phyloP scores from a whole-genome alignment of 2,797 vertebrate species.

The Gallirallus australis region DNA sequence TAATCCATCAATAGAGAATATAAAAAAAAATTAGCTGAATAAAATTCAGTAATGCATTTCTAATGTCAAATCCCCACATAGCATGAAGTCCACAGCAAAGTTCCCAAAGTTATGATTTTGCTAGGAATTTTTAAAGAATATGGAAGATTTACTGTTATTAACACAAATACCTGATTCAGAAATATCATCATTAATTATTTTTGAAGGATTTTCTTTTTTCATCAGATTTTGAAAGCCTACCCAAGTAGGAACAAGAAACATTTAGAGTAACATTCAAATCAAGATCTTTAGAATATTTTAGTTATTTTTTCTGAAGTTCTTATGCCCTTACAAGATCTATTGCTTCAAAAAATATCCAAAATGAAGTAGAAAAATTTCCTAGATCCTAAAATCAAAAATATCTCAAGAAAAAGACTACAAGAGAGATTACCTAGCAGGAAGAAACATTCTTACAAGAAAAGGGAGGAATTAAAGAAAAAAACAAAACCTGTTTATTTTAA shows the following conservation, averaged over 20 bases:
- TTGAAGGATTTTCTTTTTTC: rapidly evolving
- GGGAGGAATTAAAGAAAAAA: background rate
- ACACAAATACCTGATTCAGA: background rate
- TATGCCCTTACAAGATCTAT: background rate
- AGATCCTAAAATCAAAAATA: background rate
- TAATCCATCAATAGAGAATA: background rate
- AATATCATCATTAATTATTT: background rate
- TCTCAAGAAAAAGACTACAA: background rate
- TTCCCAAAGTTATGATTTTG: background rate
- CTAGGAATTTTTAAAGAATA: background rate
- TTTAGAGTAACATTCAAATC: background rate
- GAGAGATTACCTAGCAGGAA: background rate
- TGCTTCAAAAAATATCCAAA: background rate
- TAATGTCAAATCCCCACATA: background rate
- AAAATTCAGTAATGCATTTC: background rate
- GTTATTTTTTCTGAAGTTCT: background rate
- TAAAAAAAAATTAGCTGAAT: background rate
- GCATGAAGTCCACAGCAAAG: rapidly evolving
- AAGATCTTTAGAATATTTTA: background rate
- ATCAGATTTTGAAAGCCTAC: background rate
- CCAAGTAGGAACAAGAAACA: too few species aligned
- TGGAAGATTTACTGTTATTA: background rate
- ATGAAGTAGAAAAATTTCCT: background rate
- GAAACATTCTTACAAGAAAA: background rate
- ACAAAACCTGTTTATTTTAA: background rate